These are phyloP conservation scores for Lordiphosa mommai DNA, from an alignment of 1,140 invertebrate species.

Conservation along the genomic window DNA sequence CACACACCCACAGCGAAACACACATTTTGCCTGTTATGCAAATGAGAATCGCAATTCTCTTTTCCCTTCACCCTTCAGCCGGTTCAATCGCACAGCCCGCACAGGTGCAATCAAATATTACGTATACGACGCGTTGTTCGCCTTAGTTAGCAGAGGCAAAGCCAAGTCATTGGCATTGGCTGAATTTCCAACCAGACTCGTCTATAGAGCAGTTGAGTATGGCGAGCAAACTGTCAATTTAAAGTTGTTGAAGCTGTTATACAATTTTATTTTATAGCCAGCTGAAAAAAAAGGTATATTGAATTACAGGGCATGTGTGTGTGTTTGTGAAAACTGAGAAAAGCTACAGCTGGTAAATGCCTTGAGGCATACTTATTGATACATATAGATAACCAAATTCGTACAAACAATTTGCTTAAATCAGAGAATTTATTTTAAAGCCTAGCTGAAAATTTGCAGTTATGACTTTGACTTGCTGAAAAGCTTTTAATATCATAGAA, in stretches of 20 bases:
- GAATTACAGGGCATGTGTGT: not conserved
- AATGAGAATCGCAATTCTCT: constrained; percentile 60
- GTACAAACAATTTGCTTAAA: too few relatives aligned
- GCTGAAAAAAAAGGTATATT: not conserved
- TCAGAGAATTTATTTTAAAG: too few relatives aligned
- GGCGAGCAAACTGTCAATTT: constrained; percentile 71
- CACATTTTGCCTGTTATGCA: constrained; percentile 59
- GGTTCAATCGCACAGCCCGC: constrained; percentile 50
- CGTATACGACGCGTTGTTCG: constrained; percentile 54
- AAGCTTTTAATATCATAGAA: too few relatives aligned
- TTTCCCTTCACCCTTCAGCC: constrained; percentile 1
- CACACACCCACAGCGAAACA: constrained; percentile 10
- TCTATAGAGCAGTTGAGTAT: constrained; percentile 7
- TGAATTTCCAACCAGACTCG: not conserved
- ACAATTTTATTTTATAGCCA: constrained; percentile 13
- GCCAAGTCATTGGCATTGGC: constrained; percentile 6
- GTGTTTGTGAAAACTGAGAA: too few relatives aligned
- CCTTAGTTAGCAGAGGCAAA: constrained; percentile 39
- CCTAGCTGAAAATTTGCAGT: too few relatives aligned
- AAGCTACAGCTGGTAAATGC: too few relatives aligned
- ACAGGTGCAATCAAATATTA: constrained; percentile 72
- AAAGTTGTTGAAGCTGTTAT: constrained; percentile 33
- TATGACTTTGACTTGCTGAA: too few relatives aligned
- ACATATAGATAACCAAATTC: too few relatives aligned
- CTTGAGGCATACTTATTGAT: too few relatives aligned